Percentiles rank a stretch among this genome's conserved stretches.
Conservation (phyloP, 2,113 vertebrate genomes). For the Rissa tridactyla region DNA sequence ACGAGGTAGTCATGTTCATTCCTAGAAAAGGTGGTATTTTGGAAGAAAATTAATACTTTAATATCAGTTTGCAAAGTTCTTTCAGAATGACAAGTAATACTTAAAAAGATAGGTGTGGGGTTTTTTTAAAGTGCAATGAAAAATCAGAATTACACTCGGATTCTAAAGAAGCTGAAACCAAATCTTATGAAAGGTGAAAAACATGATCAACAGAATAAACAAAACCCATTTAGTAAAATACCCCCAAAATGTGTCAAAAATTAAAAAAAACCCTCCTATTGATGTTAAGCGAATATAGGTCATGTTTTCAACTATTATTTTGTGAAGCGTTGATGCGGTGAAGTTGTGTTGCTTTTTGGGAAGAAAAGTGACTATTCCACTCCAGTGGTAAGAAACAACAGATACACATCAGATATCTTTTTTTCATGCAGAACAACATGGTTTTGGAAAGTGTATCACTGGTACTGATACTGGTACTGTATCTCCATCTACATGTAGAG, state of each 20-base stretch:
- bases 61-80: not conserved
- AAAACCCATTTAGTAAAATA: not conserved
- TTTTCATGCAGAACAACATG: not conserved
- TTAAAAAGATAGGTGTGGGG: not conserved
- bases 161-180: not conserved
- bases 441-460: not conserved
- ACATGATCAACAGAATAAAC: not conserved
- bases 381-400: not conserved
- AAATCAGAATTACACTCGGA: not conserved
- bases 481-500: not conserved
- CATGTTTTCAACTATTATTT: not conserved
- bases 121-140: not conserved
- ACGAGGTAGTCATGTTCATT: not conserved
- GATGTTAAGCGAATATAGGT: not conserved
- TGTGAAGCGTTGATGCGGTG: not conserved
- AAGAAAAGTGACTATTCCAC: not conserved
- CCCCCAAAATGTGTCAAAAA: not conserved
- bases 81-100: not conserved
- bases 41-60: not conserved
- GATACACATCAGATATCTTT: not conserved
- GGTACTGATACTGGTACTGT: no score
- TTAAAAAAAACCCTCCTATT: not conserved
- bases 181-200: not conserved
- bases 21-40: not conserved
- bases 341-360: not conserved